These are phyloP conservation scores for Cygnus olor DNA, from an alignment of 2,797 vertebrate genomes.

Conservation along the genomic window DNA sequence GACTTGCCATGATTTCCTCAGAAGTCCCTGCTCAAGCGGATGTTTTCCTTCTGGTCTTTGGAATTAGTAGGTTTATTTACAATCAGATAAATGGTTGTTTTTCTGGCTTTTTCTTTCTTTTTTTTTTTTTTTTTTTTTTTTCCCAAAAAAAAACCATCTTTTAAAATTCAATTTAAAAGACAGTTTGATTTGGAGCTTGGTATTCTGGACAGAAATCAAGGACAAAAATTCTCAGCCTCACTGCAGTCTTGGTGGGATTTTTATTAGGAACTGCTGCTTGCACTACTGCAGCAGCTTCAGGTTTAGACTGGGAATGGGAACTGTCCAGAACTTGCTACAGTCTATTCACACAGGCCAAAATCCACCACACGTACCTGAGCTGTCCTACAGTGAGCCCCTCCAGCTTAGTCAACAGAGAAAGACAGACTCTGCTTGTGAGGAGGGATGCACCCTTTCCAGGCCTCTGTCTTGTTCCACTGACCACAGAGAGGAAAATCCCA, in stretches of 20 bases:
- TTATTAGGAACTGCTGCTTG: not conserved
- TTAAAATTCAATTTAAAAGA: not conserved
- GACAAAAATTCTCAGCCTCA: not conserved
- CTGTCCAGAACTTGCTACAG: not conserved
- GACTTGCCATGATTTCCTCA: not conserved
- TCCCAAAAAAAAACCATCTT: not conserved
- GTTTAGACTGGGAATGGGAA: not conserved
- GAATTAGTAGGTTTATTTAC: not conserved
- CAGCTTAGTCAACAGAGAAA: not conserved
- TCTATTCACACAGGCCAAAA: not conserved
- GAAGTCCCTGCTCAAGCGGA: not conserved
- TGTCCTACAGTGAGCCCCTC: not conserved
- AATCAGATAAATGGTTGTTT: not conserved
- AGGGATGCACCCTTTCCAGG: not conserved
- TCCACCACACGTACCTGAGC: not conserved
- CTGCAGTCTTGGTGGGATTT: not conserved
- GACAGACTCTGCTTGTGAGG: not conserved
- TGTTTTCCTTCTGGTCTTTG: not conserved
- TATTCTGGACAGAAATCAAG: not conserved
- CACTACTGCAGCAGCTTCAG: not conserved
- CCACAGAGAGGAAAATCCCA: not conserved
- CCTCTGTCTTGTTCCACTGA: not conserved
- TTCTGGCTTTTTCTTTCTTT: not conserved
- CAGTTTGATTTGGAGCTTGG: accelerated
- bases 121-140: not conserved